Conservation (phyloP, 2,797 vertebrate genomes). For the Florisuga fusca region DNA sequence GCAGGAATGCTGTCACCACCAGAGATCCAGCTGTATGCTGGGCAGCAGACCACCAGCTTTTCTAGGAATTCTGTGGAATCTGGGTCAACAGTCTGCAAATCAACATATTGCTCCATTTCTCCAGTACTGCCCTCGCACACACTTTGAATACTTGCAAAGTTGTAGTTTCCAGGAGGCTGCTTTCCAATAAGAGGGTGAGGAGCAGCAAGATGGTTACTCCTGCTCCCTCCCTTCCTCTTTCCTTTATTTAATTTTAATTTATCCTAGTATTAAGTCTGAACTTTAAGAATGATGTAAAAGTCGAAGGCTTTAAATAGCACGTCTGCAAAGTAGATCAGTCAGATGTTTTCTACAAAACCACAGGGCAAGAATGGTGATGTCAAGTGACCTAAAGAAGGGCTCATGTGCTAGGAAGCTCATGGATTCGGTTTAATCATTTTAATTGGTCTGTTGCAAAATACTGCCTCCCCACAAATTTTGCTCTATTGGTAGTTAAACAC, state of each 20-base stretch:
- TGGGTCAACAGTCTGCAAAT: neutral
- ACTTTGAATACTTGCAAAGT: neutral
- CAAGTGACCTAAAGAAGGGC: neutral
- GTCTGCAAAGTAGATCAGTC: neutral
- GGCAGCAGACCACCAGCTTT: neutral
- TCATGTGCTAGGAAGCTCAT: neutral
- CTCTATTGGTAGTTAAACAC: neutral
- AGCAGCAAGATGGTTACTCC: neutral
- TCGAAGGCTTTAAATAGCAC: neutral
- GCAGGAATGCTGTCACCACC: neutral
- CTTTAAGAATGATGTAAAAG: neutral
- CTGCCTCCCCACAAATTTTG: accelerated
- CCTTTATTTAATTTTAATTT: neutral
- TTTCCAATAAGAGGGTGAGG: neutral
- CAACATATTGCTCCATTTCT: neutral
- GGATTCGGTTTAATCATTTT: neutral
- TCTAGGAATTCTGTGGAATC: slow-evolving; percentile 5
- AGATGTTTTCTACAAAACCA: neutral
- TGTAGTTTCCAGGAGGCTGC: neutral
- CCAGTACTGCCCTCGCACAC: neutral
- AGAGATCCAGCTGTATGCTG: neutral
- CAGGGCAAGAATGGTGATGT: neutral
- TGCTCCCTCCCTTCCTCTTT: neutral
- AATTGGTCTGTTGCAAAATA: neutral
- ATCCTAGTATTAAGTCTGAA: neutral